A percentile compares a stretch with the other conserved stretches of the same genome.
Evolutionary conservation across 2,797 vertebrate genomes (phyloP).

Genomic region (Karalla daura): DNA sequence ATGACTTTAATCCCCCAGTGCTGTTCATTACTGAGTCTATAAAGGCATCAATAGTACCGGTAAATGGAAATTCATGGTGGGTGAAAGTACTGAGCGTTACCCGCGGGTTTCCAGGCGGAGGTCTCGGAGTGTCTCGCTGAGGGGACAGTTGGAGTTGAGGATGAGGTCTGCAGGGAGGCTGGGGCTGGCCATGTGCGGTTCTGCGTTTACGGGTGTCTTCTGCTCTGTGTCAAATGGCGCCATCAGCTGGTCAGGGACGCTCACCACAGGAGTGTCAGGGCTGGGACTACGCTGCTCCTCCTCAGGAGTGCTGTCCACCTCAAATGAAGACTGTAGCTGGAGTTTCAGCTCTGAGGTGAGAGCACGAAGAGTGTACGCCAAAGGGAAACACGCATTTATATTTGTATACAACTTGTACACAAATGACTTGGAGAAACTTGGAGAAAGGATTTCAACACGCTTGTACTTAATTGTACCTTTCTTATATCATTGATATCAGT

Average conservation of each 20-base stretch:
- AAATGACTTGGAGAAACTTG: neutral
- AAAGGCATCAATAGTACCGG: neutral
- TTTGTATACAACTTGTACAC: neutral
- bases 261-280: conserved; percentile 42
- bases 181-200: neutral
- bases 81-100: conserved; percentile 60
- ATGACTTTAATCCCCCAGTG: neutral
- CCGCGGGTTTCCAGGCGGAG: conserved; percentile 84
- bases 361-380: too few relatives aligned
- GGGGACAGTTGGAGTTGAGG: conserved; percentile 44
- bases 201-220: neutral
- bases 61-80: neutral
- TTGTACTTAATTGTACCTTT: too few relatives aligned
- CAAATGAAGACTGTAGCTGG: conserved; percentile 83
- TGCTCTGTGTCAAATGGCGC: neutral
- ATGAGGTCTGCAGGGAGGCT: conserved; percentile 5
- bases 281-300: conserved; percentile 64
- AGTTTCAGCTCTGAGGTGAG: conserved; percentile 85
- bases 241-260: conserved; percentile 25
- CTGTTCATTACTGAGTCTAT: neutral
- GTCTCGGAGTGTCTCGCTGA: conserved; percentile 79
- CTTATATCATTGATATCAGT: too few relatives aligned
- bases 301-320: conserved; percentile 64
- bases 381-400: too few relatives aligned
- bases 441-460: too few relatives aligned